Base-by-base conservation (phyloP, 2,113 vertebrate species). In the Channa argus region DNA sequence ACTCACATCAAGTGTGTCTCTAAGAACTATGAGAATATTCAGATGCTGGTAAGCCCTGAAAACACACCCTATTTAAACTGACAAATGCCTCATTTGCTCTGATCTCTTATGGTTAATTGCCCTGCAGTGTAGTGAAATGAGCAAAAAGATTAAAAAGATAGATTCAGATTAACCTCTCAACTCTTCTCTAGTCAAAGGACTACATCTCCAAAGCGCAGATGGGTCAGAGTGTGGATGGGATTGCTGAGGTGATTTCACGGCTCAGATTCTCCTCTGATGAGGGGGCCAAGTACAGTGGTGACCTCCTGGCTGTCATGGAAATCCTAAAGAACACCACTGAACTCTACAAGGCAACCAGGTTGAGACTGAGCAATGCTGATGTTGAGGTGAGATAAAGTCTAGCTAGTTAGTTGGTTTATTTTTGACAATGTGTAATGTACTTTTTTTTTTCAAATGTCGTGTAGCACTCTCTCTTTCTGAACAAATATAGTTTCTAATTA, bases 1-100 rank as follows among this genome's bases (percentile, higher is more conserved):
- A 97, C 95, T n/a, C 95, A 99, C 74, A 92, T 96, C 88, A 97
- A 97, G 82, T 99, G 98, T 58, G 92, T 99, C 83, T 99, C 98
- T 86, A 97, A 96, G 9, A 96, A 97, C 93, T 98, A 98, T 80
- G 94, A 96, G 66, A 96, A 96, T 88, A 96, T 99, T 88, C 96
- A 97, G 86, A 95, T 92, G 83, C 94, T 98, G 97, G 97, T 98
- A 90, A 94, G 96, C 45, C 55, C 55, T 24, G 3, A n/a, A 63
- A 69, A 37, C 8, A 2, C 1, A 2, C 3, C 45, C 38, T 15
- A 13, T 50, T 68, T 63, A 38, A 66, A 70, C 47, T 62, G 13
- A 37, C 55, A 43, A 65, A 33, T 54, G 6, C 5, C 15, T 56
- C 66, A 56, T 63, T 41, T 55, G 51, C 49, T 65, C 47, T 60